Conservation (phyloP, 2,113 vertebrate species). For the Rhinolophus ferrumequinum region DNA sequence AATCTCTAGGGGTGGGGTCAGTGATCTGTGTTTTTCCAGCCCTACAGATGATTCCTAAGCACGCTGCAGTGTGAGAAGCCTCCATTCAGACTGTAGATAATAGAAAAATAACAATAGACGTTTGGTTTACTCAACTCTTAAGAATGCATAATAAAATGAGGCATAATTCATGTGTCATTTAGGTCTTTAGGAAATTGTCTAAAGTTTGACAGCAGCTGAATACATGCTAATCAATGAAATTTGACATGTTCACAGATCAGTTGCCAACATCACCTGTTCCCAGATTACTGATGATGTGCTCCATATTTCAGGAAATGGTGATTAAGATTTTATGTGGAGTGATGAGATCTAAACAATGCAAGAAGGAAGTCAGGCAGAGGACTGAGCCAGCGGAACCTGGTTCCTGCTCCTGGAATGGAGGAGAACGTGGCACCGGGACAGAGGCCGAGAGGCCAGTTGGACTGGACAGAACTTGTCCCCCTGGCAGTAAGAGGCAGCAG, state of each 20-base stretch:
- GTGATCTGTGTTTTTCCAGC: background rate
- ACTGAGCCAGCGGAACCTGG: background rate
- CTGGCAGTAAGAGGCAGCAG: background rate
- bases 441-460: background rate
- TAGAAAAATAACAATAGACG: background rate
- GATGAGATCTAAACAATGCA: background rate
- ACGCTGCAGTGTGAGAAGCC: background rate
- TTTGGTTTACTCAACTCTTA: background rate
- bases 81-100: background rate
- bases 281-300: background rate
- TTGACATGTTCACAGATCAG: background rate
- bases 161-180: background rate
- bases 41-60: background rate
- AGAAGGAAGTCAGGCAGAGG: background rate
- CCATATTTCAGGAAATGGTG: background rate
- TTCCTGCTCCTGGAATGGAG: background rate
- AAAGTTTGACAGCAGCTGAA: background rate
- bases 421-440: background rate
- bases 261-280: background rate
- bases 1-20: background rate
- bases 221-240: conserved; percentile 31
- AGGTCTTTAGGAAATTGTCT: background rate
- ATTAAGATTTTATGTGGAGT: background rate
- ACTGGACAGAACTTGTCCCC: background rate
- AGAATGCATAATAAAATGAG: conserved; percentile 45